Evolutionary conservation across 1,140 invertebrate species (phyloP).

Genomic region (Augochlora pura): DNA sequence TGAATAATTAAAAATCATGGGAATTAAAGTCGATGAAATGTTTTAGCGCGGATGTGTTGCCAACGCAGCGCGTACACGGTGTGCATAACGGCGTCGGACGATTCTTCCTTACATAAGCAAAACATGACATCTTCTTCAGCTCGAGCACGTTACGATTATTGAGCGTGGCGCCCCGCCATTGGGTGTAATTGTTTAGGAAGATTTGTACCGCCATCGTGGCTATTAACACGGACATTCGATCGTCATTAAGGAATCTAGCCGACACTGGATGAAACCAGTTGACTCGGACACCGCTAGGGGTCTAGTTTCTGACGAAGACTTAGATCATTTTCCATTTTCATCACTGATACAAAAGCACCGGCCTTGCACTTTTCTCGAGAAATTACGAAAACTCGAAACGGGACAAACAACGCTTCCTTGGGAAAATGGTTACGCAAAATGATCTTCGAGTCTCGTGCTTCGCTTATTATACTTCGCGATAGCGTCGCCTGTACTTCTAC

Average conservation of each 20-base stretch:
- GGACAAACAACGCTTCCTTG: no score
- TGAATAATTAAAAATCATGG: no score
- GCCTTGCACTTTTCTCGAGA: no score
- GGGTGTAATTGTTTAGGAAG: constrained; percentile 22
- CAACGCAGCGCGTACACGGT: neutral
- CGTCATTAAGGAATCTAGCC: constrained; percentile 43
- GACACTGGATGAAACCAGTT: constrained; percentile 43
- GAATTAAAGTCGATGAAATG: no score
- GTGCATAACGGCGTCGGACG: neutral
- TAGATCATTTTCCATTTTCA: neutral
- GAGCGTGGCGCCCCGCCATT: neutral
- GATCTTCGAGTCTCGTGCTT: no score
- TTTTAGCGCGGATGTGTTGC: neutral
- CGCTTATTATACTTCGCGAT: no score
- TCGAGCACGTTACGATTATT: constrained; percentile 40
- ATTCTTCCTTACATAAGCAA: constrained; percentile 40
- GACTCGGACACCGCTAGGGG: neutral
- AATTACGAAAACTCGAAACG: no score
- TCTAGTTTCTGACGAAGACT: neutral
- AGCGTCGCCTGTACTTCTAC: no score
- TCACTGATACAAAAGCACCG: neutral
- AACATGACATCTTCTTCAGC: constrained; percentile 19
- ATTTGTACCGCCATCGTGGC: constrained; percentile 22
- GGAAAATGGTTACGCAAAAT: no score
- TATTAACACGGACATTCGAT: constrained; percentile 30